Conservation (phyloP, 2,113 vertebrate genomes). For the Neodon shergylaensis region DNA sequence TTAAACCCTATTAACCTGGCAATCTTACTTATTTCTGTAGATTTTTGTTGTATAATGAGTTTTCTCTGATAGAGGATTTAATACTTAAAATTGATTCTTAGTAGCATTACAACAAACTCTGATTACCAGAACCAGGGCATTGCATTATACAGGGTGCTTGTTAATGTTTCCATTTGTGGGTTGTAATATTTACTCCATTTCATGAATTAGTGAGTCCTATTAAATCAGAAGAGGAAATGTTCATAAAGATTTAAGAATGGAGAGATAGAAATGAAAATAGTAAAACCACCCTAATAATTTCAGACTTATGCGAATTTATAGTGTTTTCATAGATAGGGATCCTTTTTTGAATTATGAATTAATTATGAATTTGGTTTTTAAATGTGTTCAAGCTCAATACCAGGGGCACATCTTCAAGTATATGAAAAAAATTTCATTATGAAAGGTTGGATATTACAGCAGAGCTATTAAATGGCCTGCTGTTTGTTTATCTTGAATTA, state of each 20-base stretch:
- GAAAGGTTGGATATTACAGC: not conserved
- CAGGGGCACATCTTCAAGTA: slow-evolving; percentile 31
- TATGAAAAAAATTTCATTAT: slow-evolving; percentile 26
- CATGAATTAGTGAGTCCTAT: slow-evolving; percentile 51
- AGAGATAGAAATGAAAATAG: slow-evolving; percentile 59
- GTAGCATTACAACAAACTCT: slow-evolving; percentile 12
- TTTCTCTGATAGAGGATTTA: not conserved
- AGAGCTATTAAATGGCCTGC: not conserved
- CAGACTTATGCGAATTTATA: slow-evolving; percentile 60
- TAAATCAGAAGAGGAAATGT: slow-evolving; percentile 64
- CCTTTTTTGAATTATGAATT: slow-evolving; percentile 51
- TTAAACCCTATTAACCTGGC: not conserved
- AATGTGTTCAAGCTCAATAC: slow-evolving; percentile 10
- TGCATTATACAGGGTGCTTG: not conserved
- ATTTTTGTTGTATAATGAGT: not conserved
- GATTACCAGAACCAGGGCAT: not conserved
- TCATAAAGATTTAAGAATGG: slow-evolving; percentile 60
- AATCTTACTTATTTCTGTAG: not conserved
- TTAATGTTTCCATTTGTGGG: slow-evolving; percentile 37
- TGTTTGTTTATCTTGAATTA: not conserved
- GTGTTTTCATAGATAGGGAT: slow-evolving; percentile 14
- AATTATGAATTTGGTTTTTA: slow-evolving; percentile 58
- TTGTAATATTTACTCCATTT: slow-evolving; percentile 15
- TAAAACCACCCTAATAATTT: slow-evolving; percentile 54
- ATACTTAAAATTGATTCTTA: slow-evolving; percentile 38